A percentile compares a stretch with the other conserved stretches of the same genome.
These are phyloP conservation scores for Poeciliopsis retropinna DNA, from an alignment of 2,113 vertebrate species.

Conservation along the genomic window DNA sequence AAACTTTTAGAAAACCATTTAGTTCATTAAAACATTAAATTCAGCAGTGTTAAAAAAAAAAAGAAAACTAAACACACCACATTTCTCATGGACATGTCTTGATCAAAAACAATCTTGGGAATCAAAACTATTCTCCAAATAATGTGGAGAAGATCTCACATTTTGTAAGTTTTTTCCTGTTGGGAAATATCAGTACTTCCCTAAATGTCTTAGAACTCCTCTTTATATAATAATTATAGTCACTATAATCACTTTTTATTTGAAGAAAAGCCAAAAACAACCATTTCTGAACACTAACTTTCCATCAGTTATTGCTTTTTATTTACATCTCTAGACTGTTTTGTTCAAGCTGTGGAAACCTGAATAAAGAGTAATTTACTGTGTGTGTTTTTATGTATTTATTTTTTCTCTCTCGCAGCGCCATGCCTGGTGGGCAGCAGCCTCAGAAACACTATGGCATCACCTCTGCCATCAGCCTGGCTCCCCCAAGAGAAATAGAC, in stretches of 20 bases:
- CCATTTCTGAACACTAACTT: background rate
- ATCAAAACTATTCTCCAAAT: background rate
- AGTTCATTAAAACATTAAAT: no score
- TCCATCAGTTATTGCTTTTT: background rate
- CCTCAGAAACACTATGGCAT: constrained; percentile 91
- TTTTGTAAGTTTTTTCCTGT: background rate
- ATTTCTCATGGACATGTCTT: no score
- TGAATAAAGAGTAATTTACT: no score
- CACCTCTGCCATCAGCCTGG: constrained; percentile 93
- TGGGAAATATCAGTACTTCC: background rate
- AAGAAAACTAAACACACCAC: background rate
- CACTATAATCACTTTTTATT: no score
- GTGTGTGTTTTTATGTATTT: background rate
- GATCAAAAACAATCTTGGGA: background rate
- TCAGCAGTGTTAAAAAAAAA: no score
- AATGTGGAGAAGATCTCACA: background rate
- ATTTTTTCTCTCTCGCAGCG: constrained; percentile 46
- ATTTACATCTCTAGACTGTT: background rate
- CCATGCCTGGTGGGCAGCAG: constrained; percentile 85
- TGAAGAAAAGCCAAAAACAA: background rate
- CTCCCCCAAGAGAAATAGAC: constrained; percentile 89
- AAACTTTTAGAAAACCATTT: no score
- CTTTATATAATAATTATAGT: no score
- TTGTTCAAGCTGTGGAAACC: no score
- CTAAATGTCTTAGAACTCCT: no score